phyloP scores from a whole-genome alignment of 2,113 vertebrate species.

The Athene noctua region DNA sequence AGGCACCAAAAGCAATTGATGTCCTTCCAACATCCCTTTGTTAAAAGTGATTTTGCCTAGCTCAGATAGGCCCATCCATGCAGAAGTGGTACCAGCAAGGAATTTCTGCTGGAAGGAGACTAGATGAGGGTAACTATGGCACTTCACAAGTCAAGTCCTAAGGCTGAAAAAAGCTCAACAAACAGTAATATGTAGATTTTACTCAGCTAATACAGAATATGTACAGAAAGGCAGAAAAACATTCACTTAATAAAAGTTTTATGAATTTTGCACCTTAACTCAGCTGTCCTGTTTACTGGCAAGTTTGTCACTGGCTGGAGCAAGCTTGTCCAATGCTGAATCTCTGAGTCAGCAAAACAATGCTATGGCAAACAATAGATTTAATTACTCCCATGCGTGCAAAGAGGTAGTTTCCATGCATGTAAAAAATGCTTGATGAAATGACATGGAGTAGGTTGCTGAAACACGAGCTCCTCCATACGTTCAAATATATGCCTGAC shows the following conservation, averaged over 20 bases:
- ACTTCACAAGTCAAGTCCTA: neutral
- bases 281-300: neutral
- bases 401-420: neutral
- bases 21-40: neutral
- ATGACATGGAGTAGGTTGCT: neutral
- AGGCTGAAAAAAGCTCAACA: neutral
- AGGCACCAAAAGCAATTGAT: neutral
- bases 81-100: neutral
- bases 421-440: neutral
- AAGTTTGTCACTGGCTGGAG: neutral
- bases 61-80: neutral
- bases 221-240: neutral
- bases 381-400: neutral
- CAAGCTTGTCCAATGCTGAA: neutral
- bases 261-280: neutral
- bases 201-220: neutral
- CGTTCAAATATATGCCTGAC: neutral
- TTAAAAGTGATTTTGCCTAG: neutral
- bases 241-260: neutral
- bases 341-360: neutral
- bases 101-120: neutral
- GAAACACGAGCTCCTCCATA: neutral
- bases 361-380: neutral
- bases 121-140: neutral
- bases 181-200: neutral